Conservation (phyloP, 2,113 vertebrate genomes). For the Chaetodon auriga region DNA sequence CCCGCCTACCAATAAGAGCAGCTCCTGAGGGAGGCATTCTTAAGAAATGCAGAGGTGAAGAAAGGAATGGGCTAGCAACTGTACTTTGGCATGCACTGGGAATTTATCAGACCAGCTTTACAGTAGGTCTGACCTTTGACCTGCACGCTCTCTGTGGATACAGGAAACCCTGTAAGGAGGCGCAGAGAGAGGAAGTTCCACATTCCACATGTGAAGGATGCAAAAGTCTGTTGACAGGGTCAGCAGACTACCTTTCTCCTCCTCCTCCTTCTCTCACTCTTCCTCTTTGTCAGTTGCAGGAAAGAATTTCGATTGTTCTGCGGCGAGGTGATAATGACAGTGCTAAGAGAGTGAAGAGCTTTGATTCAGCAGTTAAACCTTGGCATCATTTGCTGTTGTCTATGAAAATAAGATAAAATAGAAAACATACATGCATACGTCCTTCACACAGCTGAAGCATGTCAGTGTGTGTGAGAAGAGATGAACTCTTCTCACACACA, state of each 20-base stretch:
- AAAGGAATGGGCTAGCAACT: constrained; percentile 43
- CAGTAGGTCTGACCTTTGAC: constrained; percentile 65
- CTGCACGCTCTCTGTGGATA: constrained; percentile 37
- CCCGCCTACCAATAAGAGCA: background rate
- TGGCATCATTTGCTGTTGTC: background rate
- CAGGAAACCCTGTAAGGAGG: constrained; percentile 72
- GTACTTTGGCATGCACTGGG: constrained; percentile 35
- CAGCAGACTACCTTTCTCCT: constrained; percentile 54
- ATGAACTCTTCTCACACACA: background rate
- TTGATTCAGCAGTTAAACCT: background rate
- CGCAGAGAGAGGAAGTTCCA: constrained; percentile 75
- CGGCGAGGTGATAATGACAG: background rate
- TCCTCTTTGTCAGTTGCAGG: constrained; percentile 11
- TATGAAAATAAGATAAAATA: constrained; percentile 29
- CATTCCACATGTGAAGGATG: constrained; percentile 68
- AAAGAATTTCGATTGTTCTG: constrained; percentile 11
- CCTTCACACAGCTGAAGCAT: background rate
- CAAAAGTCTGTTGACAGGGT: constrained; percentile 52
- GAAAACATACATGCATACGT: background rate
- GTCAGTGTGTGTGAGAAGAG: too few species aligned
- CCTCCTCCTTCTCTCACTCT: constrained; percentile 16
- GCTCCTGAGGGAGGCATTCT: constrained; percentile 31
- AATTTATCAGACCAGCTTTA: constrained; percentile 58
- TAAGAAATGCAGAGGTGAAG: constrained; percentile 36
- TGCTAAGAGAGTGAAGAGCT: constrained; percentile 10